Evolutionary conservation across 2,888 invertebrate genomes (phyloP), one percentile per base, ranked within the genome.

Genomic region (Chymomyza fuscimana): DNA sequence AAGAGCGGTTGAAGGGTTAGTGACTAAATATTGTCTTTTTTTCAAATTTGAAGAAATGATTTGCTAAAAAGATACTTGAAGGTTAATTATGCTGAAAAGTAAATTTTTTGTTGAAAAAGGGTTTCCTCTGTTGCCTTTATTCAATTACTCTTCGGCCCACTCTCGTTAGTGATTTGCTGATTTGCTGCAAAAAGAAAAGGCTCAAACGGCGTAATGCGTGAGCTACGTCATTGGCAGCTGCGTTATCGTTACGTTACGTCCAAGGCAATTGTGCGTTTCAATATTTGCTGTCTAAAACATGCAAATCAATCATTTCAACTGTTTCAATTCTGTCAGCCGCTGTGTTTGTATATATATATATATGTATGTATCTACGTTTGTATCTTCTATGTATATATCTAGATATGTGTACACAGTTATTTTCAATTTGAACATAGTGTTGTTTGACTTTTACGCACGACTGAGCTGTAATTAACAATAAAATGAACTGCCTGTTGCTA

Each of bases 181-280:
- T 29, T 46, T 50, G 36, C 12, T 46, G 2, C 15, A 40, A 10
- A 19, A 12, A 29, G 4, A 40, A 65, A 65, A 58, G 29, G 29
- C 29, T 12, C 22, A 5, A 64, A 64, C 6, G 22, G 12, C 50
- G 16, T 12, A 54, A 16, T 15, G 19, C 40, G n/a, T 9, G 22
- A 65, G 15, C 29, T 32, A 50, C 59, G 59, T 65, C 65, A 59
- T 60, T 50, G 65, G 25, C 59, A 65, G 51, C 60, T 60, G 52
- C 32, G 66, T 25, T 59, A 7, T 5, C 56, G 56, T 12, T 15
- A 22, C 54, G 22, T 16, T 19, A 22, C 54, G 54, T 54, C 54
- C 54, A 54, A 54, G 29, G 58, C 58, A 58, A 58, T 58, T 58
- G 58, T 29, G 58, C 29, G 58, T 58, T 58, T 58, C 58, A 58